Evolutionary conservation across 2,888 invertebrate genomes (phyloP).

Genomic region (Amiota minor): DNA sequence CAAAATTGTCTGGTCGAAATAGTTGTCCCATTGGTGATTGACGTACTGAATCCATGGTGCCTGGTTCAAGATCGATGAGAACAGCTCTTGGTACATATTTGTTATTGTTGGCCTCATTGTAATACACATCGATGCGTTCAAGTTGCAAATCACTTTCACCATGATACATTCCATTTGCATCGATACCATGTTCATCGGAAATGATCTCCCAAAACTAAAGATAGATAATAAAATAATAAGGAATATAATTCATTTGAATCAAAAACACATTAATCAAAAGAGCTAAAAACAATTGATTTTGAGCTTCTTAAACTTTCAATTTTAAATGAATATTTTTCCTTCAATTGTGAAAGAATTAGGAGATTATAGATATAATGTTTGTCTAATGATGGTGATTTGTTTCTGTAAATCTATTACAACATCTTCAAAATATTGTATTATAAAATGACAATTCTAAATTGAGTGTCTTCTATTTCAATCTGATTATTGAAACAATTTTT

Average conservation of each 20-base stretch:
- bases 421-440: no score
- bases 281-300: no score
- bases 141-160: conserved; percentile 84
- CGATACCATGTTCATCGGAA: conserved; percentile 87
- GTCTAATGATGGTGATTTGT: no score
- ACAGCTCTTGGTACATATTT: conserved; percentile 90
- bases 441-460: no score
- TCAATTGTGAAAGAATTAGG: no score
- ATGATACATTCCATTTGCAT: conserved; percentile 81
- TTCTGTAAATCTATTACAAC: no score
- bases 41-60: conserved; percentile 90
- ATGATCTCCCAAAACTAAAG: conserved; percentile 85
- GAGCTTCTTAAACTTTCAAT: no score
- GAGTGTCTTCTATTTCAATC: no score
- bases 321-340: not conserved
- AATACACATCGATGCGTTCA: conserved; percentile 87
- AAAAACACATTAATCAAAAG: no score
- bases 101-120: conserved; percentile 81
- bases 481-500: no score
- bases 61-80: conserved; percentile 89
- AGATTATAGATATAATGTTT: no score
- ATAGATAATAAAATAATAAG: conserved; percentile 43
- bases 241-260: no score
- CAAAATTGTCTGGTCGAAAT: conserved; percentile 90
- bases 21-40: conserved; percentile 85